Conservation (phyloP, 2,888 invertebrate genomes). For the Seira musarum region DNA sequence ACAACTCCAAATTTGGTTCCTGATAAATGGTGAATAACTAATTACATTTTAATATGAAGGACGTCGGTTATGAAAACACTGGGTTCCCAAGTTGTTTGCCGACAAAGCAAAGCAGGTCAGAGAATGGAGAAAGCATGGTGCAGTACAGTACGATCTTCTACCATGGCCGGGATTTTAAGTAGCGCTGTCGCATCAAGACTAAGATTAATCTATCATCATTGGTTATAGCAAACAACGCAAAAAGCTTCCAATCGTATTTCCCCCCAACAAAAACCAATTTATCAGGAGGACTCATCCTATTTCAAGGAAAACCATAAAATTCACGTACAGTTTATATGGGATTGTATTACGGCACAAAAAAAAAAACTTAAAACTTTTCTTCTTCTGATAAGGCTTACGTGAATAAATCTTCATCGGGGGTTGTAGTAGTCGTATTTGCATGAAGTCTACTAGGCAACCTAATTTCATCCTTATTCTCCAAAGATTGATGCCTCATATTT, state of each 20-base stretch:
- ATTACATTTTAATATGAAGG: conserved; percentile 45
- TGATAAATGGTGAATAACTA: conserved; percentile 54
- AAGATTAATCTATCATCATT: conserved; percentile 56
- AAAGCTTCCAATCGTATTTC: conserved; percentile 37
- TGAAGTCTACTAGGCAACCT: background rate
- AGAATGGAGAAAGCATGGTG: background rate
- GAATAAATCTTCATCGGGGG: background rate
- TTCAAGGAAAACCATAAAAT: conserved; percentile 1
- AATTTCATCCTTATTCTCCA: conserved; percentile 6
- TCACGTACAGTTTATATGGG: background rate
- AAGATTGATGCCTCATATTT: background rate
- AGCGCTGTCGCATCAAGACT: conserved; percentile 45
- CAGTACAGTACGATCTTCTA: background rate
- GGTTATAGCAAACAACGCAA: conserved; percentile 24
- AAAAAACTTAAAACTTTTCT: background rate
- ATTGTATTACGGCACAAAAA: background rate
- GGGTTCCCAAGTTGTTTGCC: background rate
- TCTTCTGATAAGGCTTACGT: background rate
- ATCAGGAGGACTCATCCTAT: conserved; percentile 38
- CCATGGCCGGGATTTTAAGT: background rate
- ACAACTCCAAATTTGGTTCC: conserved; percentile 43
- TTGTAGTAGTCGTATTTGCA: background rate
- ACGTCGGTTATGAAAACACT: background rate
- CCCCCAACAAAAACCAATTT: conserved; percentile 48
- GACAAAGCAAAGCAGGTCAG: background rate